Evolutionary conservation across 1,140 invertebrate species (phyloP).

Genomic region (Dinoponera quadriceps): DNA sequence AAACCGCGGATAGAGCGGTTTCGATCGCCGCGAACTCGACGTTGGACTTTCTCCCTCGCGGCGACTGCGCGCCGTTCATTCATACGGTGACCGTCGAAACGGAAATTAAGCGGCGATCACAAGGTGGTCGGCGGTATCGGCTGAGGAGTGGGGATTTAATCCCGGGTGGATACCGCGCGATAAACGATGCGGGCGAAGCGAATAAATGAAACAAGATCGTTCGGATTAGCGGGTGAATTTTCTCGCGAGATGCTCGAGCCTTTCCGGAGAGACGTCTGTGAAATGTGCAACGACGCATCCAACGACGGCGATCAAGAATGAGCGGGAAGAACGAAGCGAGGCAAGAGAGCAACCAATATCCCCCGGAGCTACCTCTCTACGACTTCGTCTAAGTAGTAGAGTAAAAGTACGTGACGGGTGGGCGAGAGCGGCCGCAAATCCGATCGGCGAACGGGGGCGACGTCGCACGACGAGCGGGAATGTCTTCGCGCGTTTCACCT

Average conservation of each 20-base stretch:
- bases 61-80: background rate
- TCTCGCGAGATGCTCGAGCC: background rate
- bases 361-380: background rate
- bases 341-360: background rate
- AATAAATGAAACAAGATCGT: conserved; percentile 43
- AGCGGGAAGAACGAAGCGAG: too few relatives aligned
- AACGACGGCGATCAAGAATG: conserved; percentile 16
- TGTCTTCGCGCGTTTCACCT: conserved; percentile 62
- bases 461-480: background rate
- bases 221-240: conserved; percentile 8
- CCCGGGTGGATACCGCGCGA: background rate
- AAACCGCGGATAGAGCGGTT: too few relatives aligned
- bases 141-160: conserved; percentile 35
- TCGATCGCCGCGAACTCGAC: background rate
- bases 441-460: conserved; percentile 25
- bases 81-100: background rate
- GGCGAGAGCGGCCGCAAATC: background rate
- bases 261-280: background rate
- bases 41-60: background rate
- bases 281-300: conserved; percentile 9
- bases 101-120: conserved; percentile 13
- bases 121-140: conserved; percentile 11
- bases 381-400: background rate
- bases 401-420: background rate
- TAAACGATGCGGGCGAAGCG: conserved; percentile 13